Conservation (phyloP, 2,888 invertebrate genomes). For the Tipula confusa region DNA sequence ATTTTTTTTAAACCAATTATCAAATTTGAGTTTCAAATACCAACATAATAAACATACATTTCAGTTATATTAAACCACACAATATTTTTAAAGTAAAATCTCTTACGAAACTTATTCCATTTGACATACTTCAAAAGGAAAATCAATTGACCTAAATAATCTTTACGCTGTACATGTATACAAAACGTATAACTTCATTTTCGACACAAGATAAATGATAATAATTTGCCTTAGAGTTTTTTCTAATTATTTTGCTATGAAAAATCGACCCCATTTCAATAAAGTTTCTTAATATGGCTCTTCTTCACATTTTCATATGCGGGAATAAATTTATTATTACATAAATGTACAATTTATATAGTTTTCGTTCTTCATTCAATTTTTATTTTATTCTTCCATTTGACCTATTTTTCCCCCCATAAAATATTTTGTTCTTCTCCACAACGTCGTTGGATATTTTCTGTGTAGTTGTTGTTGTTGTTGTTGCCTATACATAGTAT, state of each 20-base stretch:
- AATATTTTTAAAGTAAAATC: background rate
- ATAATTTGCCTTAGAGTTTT: background rate
- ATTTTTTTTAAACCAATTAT: background rate
- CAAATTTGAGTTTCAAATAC: background rate
- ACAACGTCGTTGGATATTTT: background rate
- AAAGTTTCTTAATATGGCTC: background rate
- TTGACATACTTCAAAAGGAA: background rate
- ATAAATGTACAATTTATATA: conserved; percentile 12
- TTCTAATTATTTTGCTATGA: background rate
- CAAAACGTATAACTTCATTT: background rate
- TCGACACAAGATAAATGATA: background rate
- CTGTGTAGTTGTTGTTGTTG: background rate
- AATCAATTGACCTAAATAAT: background rate
- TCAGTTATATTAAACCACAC: background rate
- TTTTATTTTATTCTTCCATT: conserved; percentile 20
- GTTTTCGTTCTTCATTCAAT: conserved; percentile 3
- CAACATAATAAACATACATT: background rate
- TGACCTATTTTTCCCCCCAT: background rate
- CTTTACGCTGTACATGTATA: background rate
- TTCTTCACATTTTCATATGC: background rate
- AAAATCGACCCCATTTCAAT: background rate
- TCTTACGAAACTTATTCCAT: background rate
- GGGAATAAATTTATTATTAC: background rate
- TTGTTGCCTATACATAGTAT: background rate
- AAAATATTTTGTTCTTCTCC: background rate